Evolutionary conservation across 2,888 invertebrate genomes (phyloP).

Genomic region (Drosophila affinis): DNA sequence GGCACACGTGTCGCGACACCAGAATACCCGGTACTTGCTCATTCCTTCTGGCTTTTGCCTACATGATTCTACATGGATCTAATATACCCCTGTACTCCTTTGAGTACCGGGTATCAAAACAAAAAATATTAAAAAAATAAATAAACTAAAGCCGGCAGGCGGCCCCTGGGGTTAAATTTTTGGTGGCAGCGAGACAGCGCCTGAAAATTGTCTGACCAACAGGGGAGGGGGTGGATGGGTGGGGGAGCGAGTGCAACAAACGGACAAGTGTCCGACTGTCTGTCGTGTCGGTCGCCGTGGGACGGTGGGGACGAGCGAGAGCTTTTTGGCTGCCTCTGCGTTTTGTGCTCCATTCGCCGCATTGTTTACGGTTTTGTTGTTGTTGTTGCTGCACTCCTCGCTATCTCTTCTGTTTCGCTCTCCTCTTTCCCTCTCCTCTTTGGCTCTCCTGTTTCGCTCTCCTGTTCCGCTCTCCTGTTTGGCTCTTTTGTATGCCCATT

Average conservation of each 20-base stretch:
- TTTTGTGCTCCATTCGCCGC: constrained; percentile 41
- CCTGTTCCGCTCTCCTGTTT: not conserved
- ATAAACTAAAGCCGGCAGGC: constrained; percentile 40
- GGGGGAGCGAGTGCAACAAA: constrained; percentile 64
- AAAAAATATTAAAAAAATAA: constrained; percentile 1
- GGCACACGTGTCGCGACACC: too few relatives aligned
- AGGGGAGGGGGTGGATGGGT: not conserved
- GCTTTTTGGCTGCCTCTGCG: constrained; percentile 60
- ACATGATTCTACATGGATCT: not conserved
- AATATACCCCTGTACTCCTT: not conserved
- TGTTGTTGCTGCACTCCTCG: constrained; percentile 32
- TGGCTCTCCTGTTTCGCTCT: not conserved
- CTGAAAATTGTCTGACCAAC: constrained; percentile 75
- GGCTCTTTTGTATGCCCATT: not conserved
- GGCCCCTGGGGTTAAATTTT: constrained; percentile 77
- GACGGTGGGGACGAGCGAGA: constrained; percentile 24
- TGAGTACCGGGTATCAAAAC: not conserved
- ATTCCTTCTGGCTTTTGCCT: too few relatives aligned
- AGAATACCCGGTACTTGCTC: too few relatives aligned
- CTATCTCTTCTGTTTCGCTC: constrained; percentile 1
- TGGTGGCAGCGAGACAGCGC: constrained; percentile 74
- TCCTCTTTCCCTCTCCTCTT: not conserved
- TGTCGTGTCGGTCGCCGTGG: not conserved
- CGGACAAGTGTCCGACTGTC: constrained; percentile 66
- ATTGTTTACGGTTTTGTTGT: constrained; percentile 57